Base-by-base conservation (phyloP, 2,888 invertebrate species). In the Lamproptera curius region DNA sequence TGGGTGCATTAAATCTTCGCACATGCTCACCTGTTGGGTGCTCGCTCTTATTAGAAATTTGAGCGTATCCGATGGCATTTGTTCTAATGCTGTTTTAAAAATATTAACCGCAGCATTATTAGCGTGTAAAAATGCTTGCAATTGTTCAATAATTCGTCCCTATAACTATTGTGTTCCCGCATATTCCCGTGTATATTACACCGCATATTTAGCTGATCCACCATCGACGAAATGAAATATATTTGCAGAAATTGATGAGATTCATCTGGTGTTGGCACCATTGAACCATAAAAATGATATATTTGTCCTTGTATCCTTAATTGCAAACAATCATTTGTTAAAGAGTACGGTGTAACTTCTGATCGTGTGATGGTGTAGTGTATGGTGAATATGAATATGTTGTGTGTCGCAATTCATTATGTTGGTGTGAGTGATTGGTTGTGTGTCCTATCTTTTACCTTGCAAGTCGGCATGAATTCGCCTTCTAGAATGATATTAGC, bases 391-490 rank as follows among this genome's bases (percentile, higher is more conserved):
- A 52, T 48, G 52, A 44, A 52, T n/a, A n/a, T n/a, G n/a, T n/a
- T n/a, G n/a, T n/a, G n/a, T n/a, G 42, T 43, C 55, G 55, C 56
- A 56, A 56, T 56, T 46, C 34, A 41, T 50, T 45, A 36, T 50
- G 43, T 28, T 28, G 9, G 28, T 28, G 28, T 28, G 28, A 28
- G 28, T 28, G 51, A 51, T 51, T 46, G 51, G 43, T 52, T 52
- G 55, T 58, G 52, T 57, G 55, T 55, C 54, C 53, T 56, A 56
- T 57, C 54, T 56, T 56, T 56, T 56, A 58, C 53, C 53, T 62
- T 60, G 52, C 53, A 59, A 56, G 59, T 61, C 44, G 59, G 59
- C 57, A 60, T 59, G 53, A 59, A 60, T 52, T 56, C 56, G 57
- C 52, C 61, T 57, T 60, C 56, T 46, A 51, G 54, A 56, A 64